phyloP scores from a whole-genome alignment of 1,140 invertebrate species.

The Plectus sambesii region DNA sequence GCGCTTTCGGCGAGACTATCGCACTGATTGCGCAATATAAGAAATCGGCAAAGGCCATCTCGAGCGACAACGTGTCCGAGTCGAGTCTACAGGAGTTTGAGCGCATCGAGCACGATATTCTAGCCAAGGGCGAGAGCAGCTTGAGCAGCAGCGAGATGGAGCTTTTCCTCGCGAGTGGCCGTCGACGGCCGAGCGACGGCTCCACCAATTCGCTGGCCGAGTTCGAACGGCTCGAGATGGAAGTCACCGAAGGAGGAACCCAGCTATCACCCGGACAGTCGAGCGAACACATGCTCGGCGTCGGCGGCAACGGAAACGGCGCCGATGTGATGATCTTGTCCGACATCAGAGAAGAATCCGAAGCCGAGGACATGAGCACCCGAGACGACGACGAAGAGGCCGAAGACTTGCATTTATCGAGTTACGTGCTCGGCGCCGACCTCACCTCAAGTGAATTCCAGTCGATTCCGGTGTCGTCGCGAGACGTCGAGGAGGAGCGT shows the following conservation, averaged over 20 bases:
- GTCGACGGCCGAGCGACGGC: slow-evolving; percentile 25
- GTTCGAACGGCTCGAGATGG: slow-evolving; percentile 35
- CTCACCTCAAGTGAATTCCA: slow-evolving; percentile 11
- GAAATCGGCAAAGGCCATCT: too few relatives aligned
- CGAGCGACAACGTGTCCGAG: slow-evolving; percentile 29
- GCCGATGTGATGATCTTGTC: slow-evolving; percentile 35
- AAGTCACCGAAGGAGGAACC: slow-evolving; percentile 21
- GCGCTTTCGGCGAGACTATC: too few relatives aligned
- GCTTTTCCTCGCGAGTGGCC: slow-evolving; percentile 16
- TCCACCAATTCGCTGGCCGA: slow-evolving; percentile 34
- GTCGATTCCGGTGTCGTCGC: slow-evolving; percentile 20
- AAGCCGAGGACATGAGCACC: slow-evolving; percentile 36
- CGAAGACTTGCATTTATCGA: too few relatives aligned
- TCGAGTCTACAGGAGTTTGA: slow-evolving; percentile 37
- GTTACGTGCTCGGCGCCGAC: slow-evolving; percentile 19
- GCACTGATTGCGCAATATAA: too few relatives aligned
- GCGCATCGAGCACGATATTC: slow-evolving; percentile 28
- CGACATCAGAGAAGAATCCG: slow-evolving; percentile 35
- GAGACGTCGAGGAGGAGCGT: too few relatives aligned
- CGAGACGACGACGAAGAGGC: slow-evolving; percentile 33
- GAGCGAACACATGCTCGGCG: too few relatives aligned
- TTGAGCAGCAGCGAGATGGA: slow-evolving; percentile 22
- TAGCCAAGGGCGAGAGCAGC: slow-evolving; percentile 17
- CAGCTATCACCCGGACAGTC: too few relatives aligned
- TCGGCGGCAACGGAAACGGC: too few relatives aligned